Base-by-base conservation (phyloP, 2,797 vertebrate genomes). In the Danio choprae region DNA sequence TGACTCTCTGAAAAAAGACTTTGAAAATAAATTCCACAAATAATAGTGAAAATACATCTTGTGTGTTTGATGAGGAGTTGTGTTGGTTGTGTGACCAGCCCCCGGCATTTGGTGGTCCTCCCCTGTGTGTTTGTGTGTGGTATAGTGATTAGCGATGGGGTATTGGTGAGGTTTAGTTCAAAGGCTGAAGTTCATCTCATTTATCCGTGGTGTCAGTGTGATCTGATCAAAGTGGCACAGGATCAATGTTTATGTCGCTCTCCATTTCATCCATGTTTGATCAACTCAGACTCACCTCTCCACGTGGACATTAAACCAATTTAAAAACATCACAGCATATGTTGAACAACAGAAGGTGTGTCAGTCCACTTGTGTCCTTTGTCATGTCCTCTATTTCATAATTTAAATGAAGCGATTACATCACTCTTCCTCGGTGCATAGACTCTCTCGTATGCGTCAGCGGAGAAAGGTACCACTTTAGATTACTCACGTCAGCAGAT, bases 181-280 rank as follows among this genome's bases (percentile, higher is more conserved):
- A 93, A 92, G 90, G 88, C 90, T 89, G 84, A 84, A 79, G 88
- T 56, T 89, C 77, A 65, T 85, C 81, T 87, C 86, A 89, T 86
- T 86, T 86, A 62, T 82, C 83, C 81, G 84, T 84, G 86, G 84
- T 72, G 84, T 88, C 86, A 87, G 90, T 86, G 86, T 87, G 85
- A 84, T 55, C 87, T 91, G 90, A 93, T 94, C 91, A 93, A 94
- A 86, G 62, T 83, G 86, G 89, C 89, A 90, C 89, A 89, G 88
- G 91, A 92, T 92, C 90, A 90, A 84, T 92, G 90, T 93, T 91
- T 91, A 88, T 93, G 90, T 92, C 92, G 88, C 86, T 89, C 87
- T 87, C 73, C 87, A 88, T 93, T 92, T 92, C 1, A 90, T 91
- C 90, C 87, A 84, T 87, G 89, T 93, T 94, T 94, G 92, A 94